Base-by-base conservation (phyloP, 2,113 vertebrate genomes). In the Istiophorus platypterus region DNA sequence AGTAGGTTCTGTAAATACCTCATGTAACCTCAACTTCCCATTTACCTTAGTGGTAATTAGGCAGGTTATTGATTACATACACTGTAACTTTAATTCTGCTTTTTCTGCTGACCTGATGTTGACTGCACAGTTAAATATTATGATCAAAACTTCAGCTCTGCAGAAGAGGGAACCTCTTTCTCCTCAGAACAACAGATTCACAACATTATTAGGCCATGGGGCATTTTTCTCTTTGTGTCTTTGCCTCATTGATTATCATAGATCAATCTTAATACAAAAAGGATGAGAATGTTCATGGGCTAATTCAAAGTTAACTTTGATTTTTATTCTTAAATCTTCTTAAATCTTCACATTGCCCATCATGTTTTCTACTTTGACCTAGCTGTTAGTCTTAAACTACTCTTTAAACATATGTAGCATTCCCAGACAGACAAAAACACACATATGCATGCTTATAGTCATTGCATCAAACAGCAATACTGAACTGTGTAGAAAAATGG, bases 401-500 rank as follows among this genome's bases (percentile, higher is more conserved):
- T 5, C 59, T 10, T 29, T 41, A 45, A 54, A 69, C 1, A 15
- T 12, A 24, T 24, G n/a, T n/a, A 42, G 41, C 13, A 17, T 47
- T 47, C 13, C 5, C 47, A 20, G 47, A 22, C 49, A 51, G 8
- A 51, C 12, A 54, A 13, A 65, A 26, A 54, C 41, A 42, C 41
- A 42, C 45, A 73, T n/a, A 65, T 22, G 59, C 47, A 52, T 52
- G 51, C n/a, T 59, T 57, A 49, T 9, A 78, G 29, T 65, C 70
- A 82, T 39, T 69, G 45, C 51, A 45, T 69, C 51, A 49, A 69
- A 11, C 51, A 54, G 47, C 11, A 52, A 57, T 47, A 57, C 3
- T 41, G 52, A 70, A 57, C 56, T 63, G 62, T 34, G 78, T 57
- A 51, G 45, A 77, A 52, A 74, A 62, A 72, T 29, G 3, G n/a